Conservation (phyloP, 2,888 invertebrate genomes). For the Drosophila anceps region DNA sequence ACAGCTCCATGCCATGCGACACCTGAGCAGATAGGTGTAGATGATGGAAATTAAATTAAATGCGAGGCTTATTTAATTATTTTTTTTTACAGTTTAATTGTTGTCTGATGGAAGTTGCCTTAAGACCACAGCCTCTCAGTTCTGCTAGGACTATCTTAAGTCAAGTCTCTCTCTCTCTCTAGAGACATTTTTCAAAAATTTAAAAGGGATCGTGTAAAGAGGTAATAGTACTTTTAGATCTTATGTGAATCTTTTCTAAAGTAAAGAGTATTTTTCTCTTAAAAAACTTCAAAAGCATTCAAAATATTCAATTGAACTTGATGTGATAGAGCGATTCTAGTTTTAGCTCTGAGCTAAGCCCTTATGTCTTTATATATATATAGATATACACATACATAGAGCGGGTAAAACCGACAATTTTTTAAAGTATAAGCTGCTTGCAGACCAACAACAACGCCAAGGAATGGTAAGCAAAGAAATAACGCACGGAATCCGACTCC, state of each 20-base stretch:
- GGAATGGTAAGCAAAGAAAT: slow-evolving; percentile 55
- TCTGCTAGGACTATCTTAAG: neutral
- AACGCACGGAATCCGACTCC: slow-evolving; percentile 11
- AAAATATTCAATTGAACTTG: no score
- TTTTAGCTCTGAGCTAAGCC: no score
- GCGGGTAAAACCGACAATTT: no score
- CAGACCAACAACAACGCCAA: slow-evolving; percentile 32
- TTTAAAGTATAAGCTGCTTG: slow-evolving; percentile 12
- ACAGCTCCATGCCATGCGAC: neutral
- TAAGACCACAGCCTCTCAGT: neutral
- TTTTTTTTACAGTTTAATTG: neutral
- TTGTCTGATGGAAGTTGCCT: neutral
- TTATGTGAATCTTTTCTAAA: neutral
- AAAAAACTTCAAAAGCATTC: neutral
- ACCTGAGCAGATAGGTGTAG: slow-evolving; percentile 19
- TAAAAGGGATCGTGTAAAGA: neutral
- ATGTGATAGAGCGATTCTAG: no score
- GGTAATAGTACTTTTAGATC: neutral
- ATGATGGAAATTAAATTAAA: slow-evolving; percentile 53
- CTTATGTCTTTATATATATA: no score
- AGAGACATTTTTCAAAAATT: neutral
- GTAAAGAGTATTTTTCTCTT: neutral
- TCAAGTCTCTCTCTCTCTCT: neutral
- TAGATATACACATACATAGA: no score
- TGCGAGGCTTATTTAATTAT: slow-evolving; percentile 15